A percentile compares a stretch with the other conserved stretches of the same genome.
Conservation (phyloP, 2,797 vertebrate genomes). For the Coregonus ussuriensis region DNA sequence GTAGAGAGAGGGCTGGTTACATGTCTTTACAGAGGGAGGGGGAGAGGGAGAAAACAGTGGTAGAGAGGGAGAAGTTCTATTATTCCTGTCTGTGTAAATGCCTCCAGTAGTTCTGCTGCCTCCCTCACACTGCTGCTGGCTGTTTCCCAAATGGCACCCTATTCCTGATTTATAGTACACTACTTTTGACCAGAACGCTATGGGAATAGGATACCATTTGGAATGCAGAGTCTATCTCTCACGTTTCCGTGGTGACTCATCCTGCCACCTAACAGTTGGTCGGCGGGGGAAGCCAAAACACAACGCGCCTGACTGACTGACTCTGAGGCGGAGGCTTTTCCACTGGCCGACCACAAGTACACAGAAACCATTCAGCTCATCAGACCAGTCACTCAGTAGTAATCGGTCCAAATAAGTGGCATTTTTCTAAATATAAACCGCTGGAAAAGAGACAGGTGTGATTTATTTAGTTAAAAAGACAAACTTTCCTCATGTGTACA, state of each 20-base stretch:
- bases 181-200: not conserved
- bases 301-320: slow-evolving; percentile 17
- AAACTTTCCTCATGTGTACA: no score
- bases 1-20: no score
- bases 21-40: not conserved
- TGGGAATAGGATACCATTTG: not conserved
- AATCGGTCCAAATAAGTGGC: not conserved
- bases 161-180: not conserved
- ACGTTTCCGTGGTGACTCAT: slow-evolving; percentile 77
- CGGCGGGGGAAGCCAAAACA: slow-evolving; percentile 47
- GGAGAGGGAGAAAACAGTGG: not conserved
- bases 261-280: slow-evolving; percentile 60
- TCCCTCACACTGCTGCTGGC: not conserved
- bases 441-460: no score
- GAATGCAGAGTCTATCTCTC: slow-evolving; percentile 35
- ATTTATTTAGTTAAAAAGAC: no score
- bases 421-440: not conserved
- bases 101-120: not conserved
- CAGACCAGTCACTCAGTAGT: slow-evolving; percentile 8
- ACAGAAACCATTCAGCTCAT: slow-evolving; percentile 44
- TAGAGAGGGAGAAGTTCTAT: not conserved
- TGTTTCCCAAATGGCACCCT: not conserved
- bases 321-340: slow-evolving; percentile 56
- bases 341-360: slow-evolving; percentile 57
- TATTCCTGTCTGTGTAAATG: not conserved